Percentiles rank a stretch among this genome's conserved stretches.
Conservation (phyloP, 2,797 vertebrate species). For the Prunella strophiata region DNA sequence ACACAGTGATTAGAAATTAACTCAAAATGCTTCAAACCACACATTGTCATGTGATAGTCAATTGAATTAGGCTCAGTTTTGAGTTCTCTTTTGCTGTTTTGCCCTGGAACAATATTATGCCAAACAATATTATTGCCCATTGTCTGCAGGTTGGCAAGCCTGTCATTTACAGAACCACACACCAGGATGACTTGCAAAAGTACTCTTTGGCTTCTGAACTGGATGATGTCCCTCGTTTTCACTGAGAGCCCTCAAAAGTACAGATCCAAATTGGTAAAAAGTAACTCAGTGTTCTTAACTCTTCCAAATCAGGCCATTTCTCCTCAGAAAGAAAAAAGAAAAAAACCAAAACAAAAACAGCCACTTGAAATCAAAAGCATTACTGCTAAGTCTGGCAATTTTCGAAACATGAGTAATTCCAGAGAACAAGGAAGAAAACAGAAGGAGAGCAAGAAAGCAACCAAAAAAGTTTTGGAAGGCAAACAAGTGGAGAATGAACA, state of each 20-base stretch:
- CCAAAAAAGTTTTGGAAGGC: background rate
- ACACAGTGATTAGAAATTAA: background rate
- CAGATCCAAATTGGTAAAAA: background rate
- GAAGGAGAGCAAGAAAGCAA: background rate
- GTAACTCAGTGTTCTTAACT: background rate
- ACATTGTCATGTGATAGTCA: background rate
- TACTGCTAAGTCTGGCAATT: background rate
- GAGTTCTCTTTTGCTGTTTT: background rate
- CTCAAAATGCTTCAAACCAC: background rate
- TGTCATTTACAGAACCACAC: rapidly evolving
- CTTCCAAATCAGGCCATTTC: background rate
- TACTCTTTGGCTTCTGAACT: background rate
- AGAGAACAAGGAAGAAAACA: background rate
- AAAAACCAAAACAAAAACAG: background rate
- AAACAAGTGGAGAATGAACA: background rate
- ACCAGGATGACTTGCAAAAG: background rate
- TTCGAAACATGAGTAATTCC: background rate
- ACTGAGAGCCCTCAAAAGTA: background rate
- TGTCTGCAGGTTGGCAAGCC: background rate
- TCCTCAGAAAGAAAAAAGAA: background rate
- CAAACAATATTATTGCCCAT: background rate
- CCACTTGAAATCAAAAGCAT: background rate
- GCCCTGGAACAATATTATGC: background rate
- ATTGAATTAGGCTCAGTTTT: background rate
- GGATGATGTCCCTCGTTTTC: background rate